Conservation (phyloP, 2,113 vertebrate genomes). For the Parus major region DNA sequence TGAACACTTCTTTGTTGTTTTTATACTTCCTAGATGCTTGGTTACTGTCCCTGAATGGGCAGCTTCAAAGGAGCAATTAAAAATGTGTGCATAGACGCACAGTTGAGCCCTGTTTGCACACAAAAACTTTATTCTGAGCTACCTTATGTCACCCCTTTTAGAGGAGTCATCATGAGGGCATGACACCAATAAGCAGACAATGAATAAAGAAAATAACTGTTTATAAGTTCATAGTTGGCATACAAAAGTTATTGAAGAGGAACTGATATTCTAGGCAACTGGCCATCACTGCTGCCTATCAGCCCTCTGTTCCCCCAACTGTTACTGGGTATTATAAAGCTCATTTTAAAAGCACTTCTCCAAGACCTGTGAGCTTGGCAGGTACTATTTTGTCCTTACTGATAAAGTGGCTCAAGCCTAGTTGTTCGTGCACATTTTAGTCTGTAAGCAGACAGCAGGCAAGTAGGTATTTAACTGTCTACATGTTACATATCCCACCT, state of each 20-base stretch:
- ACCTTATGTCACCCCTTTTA: slow-evolving; percentile 76
- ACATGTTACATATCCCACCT: neutral
- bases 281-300: slow-evolving; percentile 31
- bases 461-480: neutral
- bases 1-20: slow-evolving; percentile 62
- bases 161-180: slow-evolving; percentile 68
- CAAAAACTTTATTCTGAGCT: slow-evolving; percentile 74
- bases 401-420: neutral
- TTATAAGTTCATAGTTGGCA: slow-evolving; percentile 69
- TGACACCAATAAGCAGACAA: slow-evolving; percentile 70
- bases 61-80: slow-evolving; percentile 72
- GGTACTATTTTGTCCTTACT: neutral
- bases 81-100: slow-evolving; percentile 65
- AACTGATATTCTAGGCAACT: slow-evolving; percentile 60
- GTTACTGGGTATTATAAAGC: neutral
- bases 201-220: slow-evolving; percentile 74
- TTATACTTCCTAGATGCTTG: slow-evolving; percentile 64
- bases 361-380: neutral
- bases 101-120: slow-evolving; percentile 70
- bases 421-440: neutral
- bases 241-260: slow-evolving; percentile 66
- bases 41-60: slow-evolving; percentile 47
- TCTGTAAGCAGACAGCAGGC: neutral
- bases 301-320: neutral
- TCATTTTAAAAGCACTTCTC: neutral